Base-by-base conservation (phyloP, 1,140 invertebrate genomes). In the Meteorus sp. region DNA sequence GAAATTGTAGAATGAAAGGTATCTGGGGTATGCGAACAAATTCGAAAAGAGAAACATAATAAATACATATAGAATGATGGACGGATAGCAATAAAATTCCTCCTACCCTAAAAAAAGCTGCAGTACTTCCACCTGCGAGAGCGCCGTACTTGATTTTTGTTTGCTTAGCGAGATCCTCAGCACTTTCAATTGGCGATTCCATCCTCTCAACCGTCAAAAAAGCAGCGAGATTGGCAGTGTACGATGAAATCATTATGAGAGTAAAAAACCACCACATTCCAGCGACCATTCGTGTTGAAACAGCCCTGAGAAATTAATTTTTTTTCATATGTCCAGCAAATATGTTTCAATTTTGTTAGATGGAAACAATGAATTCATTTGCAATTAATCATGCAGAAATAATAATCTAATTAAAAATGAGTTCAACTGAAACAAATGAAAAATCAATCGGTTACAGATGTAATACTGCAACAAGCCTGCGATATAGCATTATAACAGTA, bases 251-350 rank as follows among this genome's bases (percentile, higher is more conserved):
- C 89, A 99, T 97, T 66, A 98, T 98, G 13, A 98, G 82, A 0
- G 94, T 97, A 80, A 98, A 98, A 78, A 97, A 96, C 94, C 94
- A 97, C 95, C 95, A 98, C 84, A 94, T 95, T 1, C 87, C 88
- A 7, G 92, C 93, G 3, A 96, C 91, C 86, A 95, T 91, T 59
- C 94, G 82, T 0, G 93, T 96, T 2, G 90, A 92, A 7, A 92
- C 85, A 47, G 90, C 91, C 78, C 91, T 92, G 72, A 43, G 81
- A 78, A 61, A 56, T n/a, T n/a, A 58, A 70, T 35, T 65, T 62
- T 64, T 60, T 1, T 41, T 7, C 35, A 2, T 0, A 8, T 53
- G 19, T 37, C 1, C 3, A 3, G 35, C 3, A 37, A 41, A 9
- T 25, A 48, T 48, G 11, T 2, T 2, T 19, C n/a, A 35, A 35